Conservation (phyloP, 2,888 invertebrate species). For the Drosophila barbarae region DNA sequence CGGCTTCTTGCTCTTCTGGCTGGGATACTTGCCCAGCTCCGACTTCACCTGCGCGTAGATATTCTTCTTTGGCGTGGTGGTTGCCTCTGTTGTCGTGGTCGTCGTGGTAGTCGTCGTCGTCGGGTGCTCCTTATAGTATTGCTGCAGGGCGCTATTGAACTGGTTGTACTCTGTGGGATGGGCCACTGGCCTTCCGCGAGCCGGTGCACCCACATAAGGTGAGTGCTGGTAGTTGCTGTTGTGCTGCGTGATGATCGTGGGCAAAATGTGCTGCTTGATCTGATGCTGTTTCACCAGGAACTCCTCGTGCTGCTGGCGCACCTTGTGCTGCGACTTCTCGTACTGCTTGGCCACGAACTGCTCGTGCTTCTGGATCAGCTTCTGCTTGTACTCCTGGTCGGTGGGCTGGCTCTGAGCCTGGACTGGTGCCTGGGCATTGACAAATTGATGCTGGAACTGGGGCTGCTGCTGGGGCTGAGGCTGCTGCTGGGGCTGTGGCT, state of each 20-base stretch:
- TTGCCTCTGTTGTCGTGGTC: constrained; percentile 81
- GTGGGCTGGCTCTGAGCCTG: constrained; percentile 61
- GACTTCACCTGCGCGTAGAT: constrained; percentile 83
- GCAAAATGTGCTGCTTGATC: constrained; percentile 80
- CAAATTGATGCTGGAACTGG: constrained; percentile 58
- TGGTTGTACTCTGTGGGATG: constrained; percentile 83
- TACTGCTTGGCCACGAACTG: constrained; percentile 89
- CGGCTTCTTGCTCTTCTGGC: constrained; percentile 71
- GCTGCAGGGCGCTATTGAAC: constrained; percentile 84
- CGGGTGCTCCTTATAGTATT: constrained; percentile 85
- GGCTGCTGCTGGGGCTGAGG: constrained; percentile 57
- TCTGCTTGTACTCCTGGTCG: constrained; percentile 86
- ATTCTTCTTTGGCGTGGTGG: constrained; percentile 81
- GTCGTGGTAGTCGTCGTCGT: constrained; percentile 85
- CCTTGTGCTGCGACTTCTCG: constrained; percentile 88
- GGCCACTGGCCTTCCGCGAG: constrained; percentile 79
- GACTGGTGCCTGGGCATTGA: constrained; percentile 51
- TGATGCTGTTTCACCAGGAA: constrained; percentile 86
- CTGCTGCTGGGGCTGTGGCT: constrained; percentile 58
- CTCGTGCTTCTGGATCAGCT: constrained; percentile 87
- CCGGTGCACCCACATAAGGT: constrained; percentile 74
- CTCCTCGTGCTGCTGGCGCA: constrained; percentile 86
- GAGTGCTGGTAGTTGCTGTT: constrained; percentile 66
- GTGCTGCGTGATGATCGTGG: constrained; percentile 78
- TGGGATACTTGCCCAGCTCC: constrained; percentile 78